Base-by-base conservation (phyloP, 2,797 vertebrate species). In the Meriones psammophilus region DNA sequence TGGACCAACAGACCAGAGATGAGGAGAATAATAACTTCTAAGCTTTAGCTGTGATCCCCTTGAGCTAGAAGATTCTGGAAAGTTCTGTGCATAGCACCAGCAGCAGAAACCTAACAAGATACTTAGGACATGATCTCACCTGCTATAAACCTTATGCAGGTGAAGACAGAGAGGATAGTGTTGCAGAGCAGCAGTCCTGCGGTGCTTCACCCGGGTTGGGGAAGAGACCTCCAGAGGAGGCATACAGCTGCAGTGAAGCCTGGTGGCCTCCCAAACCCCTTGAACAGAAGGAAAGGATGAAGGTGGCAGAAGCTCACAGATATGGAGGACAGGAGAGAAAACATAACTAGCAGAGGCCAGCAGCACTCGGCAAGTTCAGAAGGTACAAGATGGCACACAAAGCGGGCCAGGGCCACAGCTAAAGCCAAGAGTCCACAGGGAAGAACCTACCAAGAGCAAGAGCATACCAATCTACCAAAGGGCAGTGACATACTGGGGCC, bases 101-200 rank as follows among this genome's bases (percentile, higher is more conserved):
- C 58, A 46, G 78, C 50, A 46, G 50, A 24, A 56, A 22, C 28
- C 28, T 39, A 50, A 62, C 3, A 2, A 8, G 78, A 71, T 4
- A 4, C 39, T 36, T 0, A 8, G 28, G 62, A n/a, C 18, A 17
- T 18, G 0, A 14, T 2, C 7, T 5, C 5, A 17, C 62, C 42
- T 22, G 18, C 50, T 12, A 1, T n/a, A 5, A 46, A 46, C 56
- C 8, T 6, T 3, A 8, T 0, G 6, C 20, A 5, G 0, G 9
- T 18, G 68, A 56, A 15, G 62, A 66, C 4, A 0, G 15, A 64
- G 13, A 64, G 13, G 17, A 18, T 14, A 46, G 12, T 0, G n/a
- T 62, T 24, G 24, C 10, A 24, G 87, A 30, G 22, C 0, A 24
- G 28, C 50, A 17, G 0, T 3, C 66, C 0, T 39, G 0, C 24